Percentiles rank a stretch among this genome's conserved stretches.
phyloP scores from a whole-genome alignment of 2,113 vertebrate species.

The Balaenoptera acutorostrata region DNA sequence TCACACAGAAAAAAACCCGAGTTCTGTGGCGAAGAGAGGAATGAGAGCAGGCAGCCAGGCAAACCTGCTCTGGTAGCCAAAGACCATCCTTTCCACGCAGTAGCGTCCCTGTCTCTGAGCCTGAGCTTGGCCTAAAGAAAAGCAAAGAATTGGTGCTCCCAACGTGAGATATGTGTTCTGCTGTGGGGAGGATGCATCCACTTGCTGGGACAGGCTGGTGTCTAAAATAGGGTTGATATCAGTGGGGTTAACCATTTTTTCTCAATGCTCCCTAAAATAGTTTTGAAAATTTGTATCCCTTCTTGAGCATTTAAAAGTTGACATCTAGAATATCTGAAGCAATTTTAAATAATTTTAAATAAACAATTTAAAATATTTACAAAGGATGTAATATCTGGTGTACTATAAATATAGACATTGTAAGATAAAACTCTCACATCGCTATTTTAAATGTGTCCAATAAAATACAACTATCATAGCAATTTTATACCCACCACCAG shows the following conservation, averaged over 20 bases:
- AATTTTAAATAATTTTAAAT: conserved; percentile 20
- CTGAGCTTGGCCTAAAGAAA: background rate
- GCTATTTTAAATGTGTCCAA: conserved; percentile 34
- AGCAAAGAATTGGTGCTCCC: background rate
- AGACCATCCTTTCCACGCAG: background rate
- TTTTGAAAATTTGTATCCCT: background rate
- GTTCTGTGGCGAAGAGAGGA: background rate
- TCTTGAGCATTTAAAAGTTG: conserved; percentile 20
- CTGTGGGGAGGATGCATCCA: background rate
- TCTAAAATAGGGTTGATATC: background rate
- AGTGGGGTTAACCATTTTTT: background rate
- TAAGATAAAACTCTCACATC: conserved; percentile 25
- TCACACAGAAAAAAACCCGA: background rate
- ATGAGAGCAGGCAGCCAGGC: background rate
- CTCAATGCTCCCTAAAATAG: background rate
- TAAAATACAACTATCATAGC: conserved; percentile 54
- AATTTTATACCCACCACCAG: conserved; percentile 38
- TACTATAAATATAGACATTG: conserved; percentile 18
- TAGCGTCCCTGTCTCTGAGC: background rate
- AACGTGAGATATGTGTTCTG: accelerated
- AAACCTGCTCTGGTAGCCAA: background rate
- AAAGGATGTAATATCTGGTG: background rate
- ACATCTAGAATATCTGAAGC: background rate
- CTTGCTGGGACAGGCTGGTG: background rate
- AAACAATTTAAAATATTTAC: conserved; percentile 25